phyloP scores from a whole-genome alignment of 2,888 invertebrate species.

The Dromius quadrimaculatus region DNA sequence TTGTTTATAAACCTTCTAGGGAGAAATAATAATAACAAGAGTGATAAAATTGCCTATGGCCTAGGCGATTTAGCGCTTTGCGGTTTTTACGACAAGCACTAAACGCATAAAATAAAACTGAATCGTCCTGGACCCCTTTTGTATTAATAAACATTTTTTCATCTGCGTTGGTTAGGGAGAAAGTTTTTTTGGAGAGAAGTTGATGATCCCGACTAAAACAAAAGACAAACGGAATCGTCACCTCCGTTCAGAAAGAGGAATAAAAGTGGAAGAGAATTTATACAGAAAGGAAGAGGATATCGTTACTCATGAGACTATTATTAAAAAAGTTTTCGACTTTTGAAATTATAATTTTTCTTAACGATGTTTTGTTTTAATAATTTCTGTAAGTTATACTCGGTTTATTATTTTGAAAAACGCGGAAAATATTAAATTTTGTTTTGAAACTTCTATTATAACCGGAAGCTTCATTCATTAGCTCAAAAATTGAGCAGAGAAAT shows the following conservation, averaged over 20 bases:
- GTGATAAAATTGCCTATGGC: slow-evolving; percentile 15
- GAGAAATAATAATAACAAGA: slow-evolving; percentile 31
- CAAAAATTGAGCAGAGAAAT: no score
- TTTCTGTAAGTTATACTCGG: no score
- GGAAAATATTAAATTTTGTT: no score
- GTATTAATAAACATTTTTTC: slow-evolving; percentile 44
- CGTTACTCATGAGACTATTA: slow-evolving; percentile 21
- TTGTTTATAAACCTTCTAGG: slow-evolving; percentile 1
- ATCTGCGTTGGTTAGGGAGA: slow-evolving; percentile 2
- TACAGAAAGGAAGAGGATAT: slow-evolving; percentile 21
- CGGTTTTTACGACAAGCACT: slow-evolving; percentile 38
- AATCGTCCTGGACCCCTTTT: slow-evolving; percentile 27
- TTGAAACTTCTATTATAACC: no score
- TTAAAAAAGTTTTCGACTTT: slow-evolving; percentile 40
- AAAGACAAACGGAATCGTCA: slow-evolving; percentile 39
- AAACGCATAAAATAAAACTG: slow-evolving; percentile 38
- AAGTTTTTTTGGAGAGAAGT: slow-evolving; percentile 15
- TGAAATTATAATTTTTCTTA: slow-evolving; percentile 35
- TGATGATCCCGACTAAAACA: slow-evolving; percentile 9
- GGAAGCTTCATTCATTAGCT: no score
- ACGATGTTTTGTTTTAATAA: slow-evolving; percentile 26
- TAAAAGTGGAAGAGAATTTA: slow-evolving; percentile 3
- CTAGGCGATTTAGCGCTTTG: slow-evolving; percentile 11
- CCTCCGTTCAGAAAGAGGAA: slow-evolving; percentile 26
- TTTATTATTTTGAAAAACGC: no score